phyloP scores from a whole-genome alignment of 2,888 invertebrate species.

The Stenchaetothrips biformis region DNA sequence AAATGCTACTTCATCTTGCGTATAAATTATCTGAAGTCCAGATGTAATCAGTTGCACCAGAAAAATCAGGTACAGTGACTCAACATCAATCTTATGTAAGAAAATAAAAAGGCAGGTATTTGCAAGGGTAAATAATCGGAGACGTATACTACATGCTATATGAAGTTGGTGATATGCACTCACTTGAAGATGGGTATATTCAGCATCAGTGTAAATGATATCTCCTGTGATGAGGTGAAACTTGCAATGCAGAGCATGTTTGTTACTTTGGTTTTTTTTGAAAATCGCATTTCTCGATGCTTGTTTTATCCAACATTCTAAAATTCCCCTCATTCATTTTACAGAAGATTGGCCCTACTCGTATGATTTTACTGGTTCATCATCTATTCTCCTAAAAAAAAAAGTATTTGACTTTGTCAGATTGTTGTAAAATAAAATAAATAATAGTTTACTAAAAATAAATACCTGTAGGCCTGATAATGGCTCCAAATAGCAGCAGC shows the following conservation, averaged over 20 bases:
- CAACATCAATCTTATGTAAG: slow-evolving; percentile 75
- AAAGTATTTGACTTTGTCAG: not conserved
- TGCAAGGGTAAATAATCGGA: not conserved
- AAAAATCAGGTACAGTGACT: slow-evolving; percentile 88
- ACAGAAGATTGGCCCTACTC: slow-evolving; percentile 95
- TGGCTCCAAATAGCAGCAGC: slow-evolving; percentile 95
- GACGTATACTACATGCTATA: not conserved
- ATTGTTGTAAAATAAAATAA: not conserved
- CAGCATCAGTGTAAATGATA: slow-evolving; percentile 72
- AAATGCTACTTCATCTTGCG: slow-evolving; percentile 98
- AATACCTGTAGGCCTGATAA: slow-evolving; percentile 88
- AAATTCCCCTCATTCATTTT: slow-evolving; percentile 97
- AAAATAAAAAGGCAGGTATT: slow-evolving; percentile 32
- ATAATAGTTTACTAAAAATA: slow-evolving; percentile 6
- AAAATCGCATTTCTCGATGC: slow-evolving; percentile 83
- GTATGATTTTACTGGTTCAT: slow-evolving; percentile 94
- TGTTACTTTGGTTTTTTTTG: slow-evolving; percentile 83
- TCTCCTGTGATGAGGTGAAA: slow-evolving; percentile 91
- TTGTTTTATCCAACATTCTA: slow-evolving; percentile 96
- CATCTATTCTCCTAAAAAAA: slow-evolving; percentile 78
- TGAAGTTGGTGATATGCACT: slow-evolving; percentile 6
- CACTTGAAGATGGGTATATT: slow-evolving; percentile 88
- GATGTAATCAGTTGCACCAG: slow-evolving; percentile 98
- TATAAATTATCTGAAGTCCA: slow-evolving; percentile 94
- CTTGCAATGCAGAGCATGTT: slow-evolving; percentile 88